phyloP scores from a whole-genome alignment of 2,113 vertebrate genomes.

The Podarcis muralis region DNA sequence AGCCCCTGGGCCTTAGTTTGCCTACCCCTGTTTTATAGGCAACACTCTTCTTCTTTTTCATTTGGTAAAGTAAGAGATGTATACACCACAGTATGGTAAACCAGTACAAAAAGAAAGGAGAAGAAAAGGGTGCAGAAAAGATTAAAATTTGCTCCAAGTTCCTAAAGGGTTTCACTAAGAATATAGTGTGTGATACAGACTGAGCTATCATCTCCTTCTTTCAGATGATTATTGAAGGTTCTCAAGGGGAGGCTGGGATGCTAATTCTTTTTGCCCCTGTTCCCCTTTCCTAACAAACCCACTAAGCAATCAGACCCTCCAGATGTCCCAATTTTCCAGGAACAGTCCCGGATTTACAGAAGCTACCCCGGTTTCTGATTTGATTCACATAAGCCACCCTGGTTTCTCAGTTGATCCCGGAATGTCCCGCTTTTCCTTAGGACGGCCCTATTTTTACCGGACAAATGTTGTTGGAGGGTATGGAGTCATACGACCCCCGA shows the following conservation, averaged over 20 bases:
- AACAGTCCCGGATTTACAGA: too few species aligned
- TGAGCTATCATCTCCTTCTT: not conserved
- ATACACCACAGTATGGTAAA: not conserved
- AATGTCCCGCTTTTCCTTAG: too few species aligned
- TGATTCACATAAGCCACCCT: too few species aligned
- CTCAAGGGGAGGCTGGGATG: not conserved
- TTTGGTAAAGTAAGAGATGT: too few species aligned
- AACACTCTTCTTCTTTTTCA: not conserved
- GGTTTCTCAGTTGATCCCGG: too few species aligned
- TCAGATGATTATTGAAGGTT: not conserved
- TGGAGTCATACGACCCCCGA: too few species aligned
- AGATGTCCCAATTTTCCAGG: too few species aligned
- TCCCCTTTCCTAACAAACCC: not conserved
- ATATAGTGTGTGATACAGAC: not conserved
- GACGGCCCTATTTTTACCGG: too few species aligned
- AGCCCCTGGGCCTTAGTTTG: too few species aligned
- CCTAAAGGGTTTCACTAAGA: not conserved
- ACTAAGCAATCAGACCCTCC: not conserved
- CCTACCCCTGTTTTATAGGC: not conserved
- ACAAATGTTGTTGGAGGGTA: too few species aligned
- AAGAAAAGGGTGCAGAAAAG: not conserved
- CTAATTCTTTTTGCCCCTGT: not conserved
- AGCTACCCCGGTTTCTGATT: too few species aligned
- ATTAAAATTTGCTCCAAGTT: not conserved
- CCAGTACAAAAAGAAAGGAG: not conserved